Evolutionary conservation across 2,888 invertebrate genomes (phyloP), one percentile per base, ranked within the genome.

Genomic region (Venusia cambrica): DNA sequence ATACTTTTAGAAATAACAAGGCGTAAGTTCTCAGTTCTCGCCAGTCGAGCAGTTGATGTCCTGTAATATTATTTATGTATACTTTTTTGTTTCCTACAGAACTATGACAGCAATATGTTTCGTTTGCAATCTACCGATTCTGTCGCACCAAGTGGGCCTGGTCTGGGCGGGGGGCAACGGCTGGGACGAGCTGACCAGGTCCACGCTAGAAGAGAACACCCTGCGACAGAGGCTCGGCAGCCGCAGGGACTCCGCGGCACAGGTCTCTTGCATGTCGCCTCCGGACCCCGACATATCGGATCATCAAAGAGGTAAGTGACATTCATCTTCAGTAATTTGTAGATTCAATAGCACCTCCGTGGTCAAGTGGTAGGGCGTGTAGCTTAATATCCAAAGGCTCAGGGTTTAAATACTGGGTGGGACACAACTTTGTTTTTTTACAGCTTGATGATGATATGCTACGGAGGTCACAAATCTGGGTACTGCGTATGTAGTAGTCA

Each of bases 91-190:
- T 51, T 73, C 54, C 16, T 26, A 51, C 92, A 96, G 96, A 92
- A 95, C 94, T 75, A 95, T 96, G 95, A 94, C 95, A 71, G 94
- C 96, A 77, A 93, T 96, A 89, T 97, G 97, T 89, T 97, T 97
- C 90, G 96, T 97, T 63, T 97, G 97, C 93, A 97, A 97, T 87
- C 90, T 97, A 71, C 97, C 97, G 62, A 97, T 97, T 75, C 90
- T 97, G 78, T 96, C 95, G 52, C 96, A 97, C 87, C 97, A 97
- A 91, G 96, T 96, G 67, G 96, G 96, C 26, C 87, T 97, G 79
- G 94, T 96, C 73, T 97, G 97, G 96, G 95, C 95, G 67, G 96
- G 96, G 29, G 96, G 95, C 73, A 97, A 96, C 79, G 96, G 96
- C 59, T 96, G 96, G 94, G 96, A 97, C 92, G 96, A 97, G 78